These are phyloP conservation scores for Aurelia sp. DNA, from an alignment of 30 jellyfish, hydroid and myxozoan genomes.

Conservation along the genomic window DNA sequence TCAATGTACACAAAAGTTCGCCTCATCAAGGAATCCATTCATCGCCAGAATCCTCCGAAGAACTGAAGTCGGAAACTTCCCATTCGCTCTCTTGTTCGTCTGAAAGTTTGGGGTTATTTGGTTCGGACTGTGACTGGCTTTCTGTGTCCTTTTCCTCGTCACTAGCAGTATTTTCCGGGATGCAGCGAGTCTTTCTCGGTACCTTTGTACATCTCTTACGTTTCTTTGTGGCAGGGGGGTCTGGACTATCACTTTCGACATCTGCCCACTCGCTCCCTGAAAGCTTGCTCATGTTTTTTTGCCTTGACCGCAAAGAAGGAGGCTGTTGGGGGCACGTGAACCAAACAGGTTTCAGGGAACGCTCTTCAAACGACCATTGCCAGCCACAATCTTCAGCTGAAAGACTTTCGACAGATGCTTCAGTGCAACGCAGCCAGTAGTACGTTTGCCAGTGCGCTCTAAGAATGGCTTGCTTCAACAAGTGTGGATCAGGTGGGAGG, in stretches of 20 bases:
- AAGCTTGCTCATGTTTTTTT: conserved; percentile 17
- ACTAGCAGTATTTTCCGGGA: no score
- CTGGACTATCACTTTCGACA: conserved; percentile 60
- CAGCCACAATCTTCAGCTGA: conserved; percentile 48
- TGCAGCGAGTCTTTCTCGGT: no score
- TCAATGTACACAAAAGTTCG: no score
- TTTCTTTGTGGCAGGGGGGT: no score
- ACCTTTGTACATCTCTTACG: no score
- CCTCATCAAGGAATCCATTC: conserved; percentile 65
- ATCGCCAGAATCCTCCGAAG: conserved; percentile 59
- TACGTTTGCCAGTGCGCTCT: conserved; percentile 55
- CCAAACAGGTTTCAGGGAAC: conserved; percentile 42
- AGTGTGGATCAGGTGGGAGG: conserved; percentile 63
- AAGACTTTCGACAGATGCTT: conserved; percentile 23
- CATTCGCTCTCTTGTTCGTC: conserved; percentile 66
- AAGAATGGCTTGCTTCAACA: conserved; percentile 44
- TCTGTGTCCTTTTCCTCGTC: conserved; percentile 52
- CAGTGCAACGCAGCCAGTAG: conserved; percentile 55
- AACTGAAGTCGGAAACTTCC: conserved; percentile 54
- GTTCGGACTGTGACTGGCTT: conserved; percentile 36
- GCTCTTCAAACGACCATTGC: conserved; percentile 24
- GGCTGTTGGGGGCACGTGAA: conserved; percentile 56
- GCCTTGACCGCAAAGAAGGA: conserved; percentile 62
- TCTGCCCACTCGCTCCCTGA: conserved; percentile 44
- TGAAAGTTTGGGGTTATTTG: conserved; percentile 24